Percentiles rank a stretch among this genome's conserved stretches.
Conservation (phyloP, 2,113 vertebrate genomes). For the Camelus dromedarius region DNA sequence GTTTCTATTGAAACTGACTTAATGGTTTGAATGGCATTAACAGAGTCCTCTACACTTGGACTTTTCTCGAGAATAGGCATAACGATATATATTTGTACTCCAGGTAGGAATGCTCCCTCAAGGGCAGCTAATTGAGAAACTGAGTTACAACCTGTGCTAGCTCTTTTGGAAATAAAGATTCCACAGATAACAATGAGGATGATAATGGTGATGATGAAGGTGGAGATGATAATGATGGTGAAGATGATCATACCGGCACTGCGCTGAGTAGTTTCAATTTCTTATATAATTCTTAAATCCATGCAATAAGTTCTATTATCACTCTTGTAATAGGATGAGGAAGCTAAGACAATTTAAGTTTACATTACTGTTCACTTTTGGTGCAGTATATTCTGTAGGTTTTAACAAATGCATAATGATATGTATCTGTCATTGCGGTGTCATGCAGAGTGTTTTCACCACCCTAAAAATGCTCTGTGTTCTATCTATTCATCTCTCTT, state of each 20-base stretch:
- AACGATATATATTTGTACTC: background rate
- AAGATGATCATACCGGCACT: background rate
- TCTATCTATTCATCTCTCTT: background rate
- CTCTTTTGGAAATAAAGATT: background rate
- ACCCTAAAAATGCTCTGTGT: background rate
- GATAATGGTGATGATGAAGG: background rate
- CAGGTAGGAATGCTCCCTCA: background rate
- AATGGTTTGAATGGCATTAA: background rate
- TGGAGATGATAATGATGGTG: background rate
- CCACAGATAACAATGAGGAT: background rate
- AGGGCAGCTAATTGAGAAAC: background rate
- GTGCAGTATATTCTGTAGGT: background rate
- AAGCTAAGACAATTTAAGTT: background rate
- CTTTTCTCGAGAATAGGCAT: background rate
- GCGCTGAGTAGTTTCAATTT: background rate
- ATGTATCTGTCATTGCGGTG: background rate
- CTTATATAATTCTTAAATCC: background rate
- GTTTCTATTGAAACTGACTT: background rate
- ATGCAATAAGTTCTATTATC: background rate
- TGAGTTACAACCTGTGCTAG: background rate
- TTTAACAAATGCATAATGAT: background rate
- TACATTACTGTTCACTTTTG: background rate
- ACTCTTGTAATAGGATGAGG: background rate
- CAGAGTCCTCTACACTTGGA: background rate
- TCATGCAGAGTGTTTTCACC: background rate